Base-by-base conservation (phyloP, 2,888 invertebrate genomes). In the Eristalis arbustorum region DNA sequence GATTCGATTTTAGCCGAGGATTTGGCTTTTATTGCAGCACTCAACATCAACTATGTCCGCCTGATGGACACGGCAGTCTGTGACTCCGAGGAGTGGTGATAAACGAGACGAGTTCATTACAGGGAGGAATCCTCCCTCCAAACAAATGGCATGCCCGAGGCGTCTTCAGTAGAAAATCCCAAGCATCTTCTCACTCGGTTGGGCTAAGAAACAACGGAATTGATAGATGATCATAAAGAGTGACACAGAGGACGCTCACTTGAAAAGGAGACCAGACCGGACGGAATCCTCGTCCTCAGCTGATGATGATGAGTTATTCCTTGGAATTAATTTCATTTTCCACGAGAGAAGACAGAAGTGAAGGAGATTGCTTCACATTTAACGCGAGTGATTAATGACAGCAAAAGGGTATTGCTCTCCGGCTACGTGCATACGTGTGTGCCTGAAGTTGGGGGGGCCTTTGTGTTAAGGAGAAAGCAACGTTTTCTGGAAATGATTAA, bases 161-260 rank as follows among this genome's bases (percentile, higher is more conserved):
- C 25, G 25, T 25, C 34, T 34, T 34, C 11, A 0, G 11, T 10
- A 37, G 34, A 37, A 37, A 5, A 37, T 13, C 13, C 14, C 40
- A 6, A 42, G n/a, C 42, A n/a, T n/a, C 42, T n/a, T 14, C 40
- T 3, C 40, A 40, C 5, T 31, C 37, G 13, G 37, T 1, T 34
- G 34, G 34, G 6, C 34, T 34, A 34, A 8, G 34, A 34, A 25
- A 25, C 25, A 8, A 13, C 37, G 37, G 75, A 63, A 72, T 81
- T 81, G 84, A 84, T 84, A 73, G 84, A 84, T 76, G 81, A 63
- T 72, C 76, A 49, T 84, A 75, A 75, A 67, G 71, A 80, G 80
- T 18, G 49, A 49, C 80, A 75, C 75, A 73, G 68, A 84, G 64
- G 76, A 81, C 81, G 76, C 66, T 40, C 64, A n/a, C 68, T 72